Evolutionary conservation across 2,113 vertebrate genomes (phyloP).

Genomic region (Lanius ludovicianus): DNA sequence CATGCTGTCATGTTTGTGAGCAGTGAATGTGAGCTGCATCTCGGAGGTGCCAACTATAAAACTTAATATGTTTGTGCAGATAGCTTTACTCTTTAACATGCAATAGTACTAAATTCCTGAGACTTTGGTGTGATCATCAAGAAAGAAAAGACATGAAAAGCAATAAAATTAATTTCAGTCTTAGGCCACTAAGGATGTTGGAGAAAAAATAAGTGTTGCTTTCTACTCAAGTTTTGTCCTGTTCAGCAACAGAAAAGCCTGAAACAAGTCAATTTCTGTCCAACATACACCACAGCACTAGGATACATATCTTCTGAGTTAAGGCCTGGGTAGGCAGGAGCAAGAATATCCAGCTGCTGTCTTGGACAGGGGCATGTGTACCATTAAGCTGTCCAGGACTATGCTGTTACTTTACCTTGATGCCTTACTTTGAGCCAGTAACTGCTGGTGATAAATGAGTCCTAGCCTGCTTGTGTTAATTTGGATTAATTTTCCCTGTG

Average conservation of each 20-base stretch:
- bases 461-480: background rate
- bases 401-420: background rate
- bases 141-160: background rate
- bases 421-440: background rate
- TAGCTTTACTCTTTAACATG: background rate
- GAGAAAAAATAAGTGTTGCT: background rate
- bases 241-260: background rate
- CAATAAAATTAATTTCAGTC: background rate
- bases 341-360: background rate
- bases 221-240: background rate
- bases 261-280: background rate
- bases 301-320: background rate
- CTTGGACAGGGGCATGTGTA: background rate
- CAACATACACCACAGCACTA: background rate
- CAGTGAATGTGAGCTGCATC: background rate
- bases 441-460: background rate
- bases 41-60: background rate
- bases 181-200: background rate
- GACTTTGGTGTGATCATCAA: background rate
- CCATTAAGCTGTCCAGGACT: background rate
- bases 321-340: background rate
- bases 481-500: slow-evolving; percentile 27
- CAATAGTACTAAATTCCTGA: background rate
- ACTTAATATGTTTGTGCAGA: background rate
- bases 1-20: background rate